Percentiles rank a stretch among this genome's conserved stretches.
Conservation (phyloP, 1,140 invertebrate species). For the Hydropsyche tenuis region DNA sequence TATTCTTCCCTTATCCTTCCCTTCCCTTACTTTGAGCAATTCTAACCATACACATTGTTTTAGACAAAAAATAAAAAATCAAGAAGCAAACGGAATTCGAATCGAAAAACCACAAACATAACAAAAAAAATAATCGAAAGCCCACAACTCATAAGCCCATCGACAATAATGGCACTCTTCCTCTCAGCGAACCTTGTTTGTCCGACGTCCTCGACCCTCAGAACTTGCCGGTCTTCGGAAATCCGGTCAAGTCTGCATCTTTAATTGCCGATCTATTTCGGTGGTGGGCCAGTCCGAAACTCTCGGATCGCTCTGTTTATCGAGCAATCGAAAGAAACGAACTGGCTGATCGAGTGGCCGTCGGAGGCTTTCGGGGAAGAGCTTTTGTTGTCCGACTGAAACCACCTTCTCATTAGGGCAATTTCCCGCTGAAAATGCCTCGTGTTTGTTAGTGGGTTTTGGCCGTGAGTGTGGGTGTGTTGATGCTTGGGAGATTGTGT, state of each 20-base stretch:
- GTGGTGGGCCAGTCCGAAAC: background rate
- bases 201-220: background rate
- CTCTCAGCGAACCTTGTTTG: too few relatives aligned
- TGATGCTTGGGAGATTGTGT: too few relatives aligned
- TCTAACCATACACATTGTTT: too few relatives aligned
- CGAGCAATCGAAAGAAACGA: slow-evolving; percentile 25
- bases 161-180: too few relatives aligned
- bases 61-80: too few relatives aligned
- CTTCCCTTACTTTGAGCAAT: too few relatives aligned
- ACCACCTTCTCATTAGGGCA: slow-evolving; percentile 8
- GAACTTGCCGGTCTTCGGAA: background rate
- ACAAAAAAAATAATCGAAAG: too few relatives aligned
- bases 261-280: slow-evolving; percentile 20
- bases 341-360: background rate
- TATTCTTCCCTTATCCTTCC: too few relatives aligned
- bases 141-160: background rate
- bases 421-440: slow-evolving; percentile 7
- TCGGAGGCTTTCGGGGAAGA: background rate
- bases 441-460: background rate
- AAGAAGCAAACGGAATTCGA: too few relatives aligned
- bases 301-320: background rate
- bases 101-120: too few relatives aligned
- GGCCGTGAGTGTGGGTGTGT: too few relatives aligned
- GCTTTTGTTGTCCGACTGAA: slow-evolving; percentile 3
- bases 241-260: slow-evolving; percentile 1